A percentile compares a stretch with the other conserved stretches of the same genome.
These are phyloP conservation scores for Ammospiza maritima DNA, from an alignment of 2,797 vertebrate genomes.

Conservation along the genomic window DNA sequence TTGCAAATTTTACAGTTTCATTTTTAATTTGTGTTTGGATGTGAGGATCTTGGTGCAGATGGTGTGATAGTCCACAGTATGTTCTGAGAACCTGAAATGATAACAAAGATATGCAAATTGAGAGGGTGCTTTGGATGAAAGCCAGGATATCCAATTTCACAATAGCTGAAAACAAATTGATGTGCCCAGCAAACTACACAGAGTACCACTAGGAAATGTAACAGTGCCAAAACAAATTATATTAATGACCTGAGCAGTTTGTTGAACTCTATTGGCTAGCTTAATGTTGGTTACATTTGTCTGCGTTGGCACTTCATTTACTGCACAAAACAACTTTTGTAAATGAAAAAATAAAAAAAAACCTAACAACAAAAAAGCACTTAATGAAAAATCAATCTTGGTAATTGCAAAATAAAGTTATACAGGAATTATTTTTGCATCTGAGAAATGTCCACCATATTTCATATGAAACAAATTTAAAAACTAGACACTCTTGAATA, in stretches of 20 bases:
- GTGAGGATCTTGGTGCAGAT: conserved; percentile 95
- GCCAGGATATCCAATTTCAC: conserved; percentile 91
- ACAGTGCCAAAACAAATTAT: conserved; percentile 88
- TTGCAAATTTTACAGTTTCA: conserved; percentile 99
- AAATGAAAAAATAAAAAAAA: conserved; percentile 45
- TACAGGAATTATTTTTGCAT: conserved; percentile 47
- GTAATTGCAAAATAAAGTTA: conserved; percentile 68
- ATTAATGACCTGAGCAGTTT: conserved; percentile 84
- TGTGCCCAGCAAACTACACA: conserved; percentile 89
- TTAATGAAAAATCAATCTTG: conserved; percentile 70
- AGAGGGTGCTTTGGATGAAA: conserved; percentile 86
- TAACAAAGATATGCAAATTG: conserved; percentile 99
- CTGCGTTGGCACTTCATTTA: conserved; percentile 78
- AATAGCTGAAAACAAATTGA: conserved; percentile 92
- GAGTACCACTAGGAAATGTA: conserved; percentile 85
- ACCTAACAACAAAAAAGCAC: not conserved
- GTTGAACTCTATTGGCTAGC: conserved; percentile 82
- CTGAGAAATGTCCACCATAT: conserved; percentile 26
- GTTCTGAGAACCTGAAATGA: conserved; percentile 91
- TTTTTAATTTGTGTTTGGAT: conserved; percentile 98
- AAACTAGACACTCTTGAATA: conserved; percentile 1
- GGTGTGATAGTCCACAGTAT: conserved; percentile 92
- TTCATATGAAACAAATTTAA: not conserved
- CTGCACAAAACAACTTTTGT: conserved; percentile 76
- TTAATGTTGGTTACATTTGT: conserved; percentile 82